Base-by-base conservation (phyloP, 1,140 invertebrate species). In the Theocolax elegans region DNA sequence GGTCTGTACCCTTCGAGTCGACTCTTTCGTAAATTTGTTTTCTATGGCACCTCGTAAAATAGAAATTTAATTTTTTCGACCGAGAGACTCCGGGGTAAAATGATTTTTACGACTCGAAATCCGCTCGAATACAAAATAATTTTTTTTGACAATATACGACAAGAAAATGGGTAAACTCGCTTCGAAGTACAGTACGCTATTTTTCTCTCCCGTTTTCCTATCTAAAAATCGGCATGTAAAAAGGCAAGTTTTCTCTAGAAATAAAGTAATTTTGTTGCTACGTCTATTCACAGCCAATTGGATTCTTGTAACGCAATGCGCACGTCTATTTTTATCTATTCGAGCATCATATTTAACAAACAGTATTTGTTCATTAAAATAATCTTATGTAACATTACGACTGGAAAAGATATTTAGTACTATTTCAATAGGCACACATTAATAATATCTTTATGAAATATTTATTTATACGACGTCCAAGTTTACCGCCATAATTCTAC, bases 31-130 rank as follows among this genome's bases (percentile, higher is more conserved):
- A 60, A 46, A 25, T 58, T 54, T 56, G 59, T 63, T 62, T 42
- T 56, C 48, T 56, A 69, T 54, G 15, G 59, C 48, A 69, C 59
- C 59, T 63, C 49, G 21, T 69, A 69, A 69, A 69, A 53, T 51
- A 40, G 48, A 60, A 68, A 68, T 15, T 62, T 53, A 60, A 60
- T 53, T 53, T 53, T 63, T 44, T 44, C n/a, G 17, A 31, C 48
- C 17, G 27, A 59, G 27, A 35, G 49, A 15, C 49, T 42, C n/a
- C 23, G 48, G 42, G 13, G 19, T 35, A 8, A 49, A 67, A 49
- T 31, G 1, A 54, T 48, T 67, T n/a, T 59, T 67, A 67, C 59
- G 42, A 12, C 29, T 19, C 13, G 25, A 42, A 65, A 23, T 51
- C 48, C 19, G 31, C 62, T 51, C 19, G 15, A 38, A 1, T 15